These are phyloP conservation scores for Sinonovacula constricta DNA, from an alignment of 1,140 invertebrate genomes.

Conservation along the genomic window DNA sequence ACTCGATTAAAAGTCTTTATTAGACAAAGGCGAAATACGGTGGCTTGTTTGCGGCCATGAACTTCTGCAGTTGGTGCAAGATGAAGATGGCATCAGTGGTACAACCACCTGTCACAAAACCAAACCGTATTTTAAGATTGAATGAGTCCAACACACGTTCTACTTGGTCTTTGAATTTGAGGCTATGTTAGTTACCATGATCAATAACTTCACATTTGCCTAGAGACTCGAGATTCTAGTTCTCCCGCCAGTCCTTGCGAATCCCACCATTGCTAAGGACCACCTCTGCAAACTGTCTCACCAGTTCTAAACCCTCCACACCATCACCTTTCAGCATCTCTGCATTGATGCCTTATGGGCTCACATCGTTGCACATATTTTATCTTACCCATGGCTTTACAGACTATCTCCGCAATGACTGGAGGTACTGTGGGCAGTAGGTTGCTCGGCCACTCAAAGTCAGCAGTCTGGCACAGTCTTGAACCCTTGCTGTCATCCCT, in stretches of 20 bases:
- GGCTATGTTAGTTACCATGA: slow-evolving; percentile 4
- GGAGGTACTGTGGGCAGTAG: slow-evolving; percentile 19
- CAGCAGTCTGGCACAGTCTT: slow-evolving; percentile 17
- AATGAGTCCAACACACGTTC: slow-evolving; percentile 22
- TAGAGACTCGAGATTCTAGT: slow-evolving; percentile 13
- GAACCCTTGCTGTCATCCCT: slow-evolving; percentile 10
- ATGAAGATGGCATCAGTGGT: slow-evolving; percentile 32
- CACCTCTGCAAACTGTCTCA: slow-evolving; percentile 14
- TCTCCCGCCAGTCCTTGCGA: slow-evolving; percentile 28
- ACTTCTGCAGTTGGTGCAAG: slow-evolving; percentile 11
- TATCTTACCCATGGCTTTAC: slow-evolving; percentile 18
- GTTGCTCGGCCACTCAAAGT: slow-evolving; percentile 24
- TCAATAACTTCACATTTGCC: slow-evolving; percentile 14
- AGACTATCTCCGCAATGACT: neutral
- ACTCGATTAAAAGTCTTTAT: slow-evolving; percentile 23
- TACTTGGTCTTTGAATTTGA: slow-evolving; percentile 1
- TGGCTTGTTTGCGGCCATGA: slow-evolving; percentile 8
- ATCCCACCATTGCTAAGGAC: slow-evolving; percentile 26
- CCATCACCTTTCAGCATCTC: slow-evolving; percentile 44
- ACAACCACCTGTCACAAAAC: slow-evolving; percentile 20
- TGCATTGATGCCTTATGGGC: slow-evolving; percentile 20
- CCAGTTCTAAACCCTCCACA: slow-evolving; percentile 10
- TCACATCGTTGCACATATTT: slow-evolving; percentile 12
- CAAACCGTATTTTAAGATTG: slow-evolving; percentile 21
- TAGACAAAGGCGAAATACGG: slow-evolving; percentile 9